phyloP scores from a whole-genome alignment of 2,888 invertebrate species.

The Parascotia fuliginaria region DNA sequence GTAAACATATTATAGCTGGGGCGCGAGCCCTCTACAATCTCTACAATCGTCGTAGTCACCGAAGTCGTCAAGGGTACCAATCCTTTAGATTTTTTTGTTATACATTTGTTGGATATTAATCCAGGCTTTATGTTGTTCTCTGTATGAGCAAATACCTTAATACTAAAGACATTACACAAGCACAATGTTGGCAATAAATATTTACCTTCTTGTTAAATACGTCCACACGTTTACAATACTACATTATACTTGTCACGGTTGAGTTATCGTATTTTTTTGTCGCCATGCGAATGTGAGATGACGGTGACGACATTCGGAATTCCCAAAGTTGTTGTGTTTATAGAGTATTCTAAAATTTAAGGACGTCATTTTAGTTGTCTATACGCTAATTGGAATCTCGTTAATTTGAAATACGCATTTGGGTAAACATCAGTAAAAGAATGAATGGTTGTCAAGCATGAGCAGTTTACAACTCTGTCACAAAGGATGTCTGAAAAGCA shows the following conservation, averaged over 20 bases:
- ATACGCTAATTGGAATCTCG: constrained; percentile 4
- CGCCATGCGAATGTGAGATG: constrained; percentile 26
- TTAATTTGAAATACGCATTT: constrained; percentile 20
- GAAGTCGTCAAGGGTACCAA: too few species aligned
- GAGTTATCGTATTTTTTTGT: constrained; percentile 35
- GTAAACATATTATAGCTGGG: too few species aligned
- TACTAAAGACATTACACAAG: too few species aligned
- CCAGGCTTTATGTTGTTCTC: too few species aligned
- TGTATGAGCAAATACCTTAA: too few species aligned
- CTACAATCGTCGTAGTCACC: too few species aligned
- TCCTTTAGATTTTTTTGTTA: too few species aligned
- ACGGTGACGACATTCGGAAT: constrained; percentile 48
- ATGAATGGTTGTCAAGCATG: not conserved
- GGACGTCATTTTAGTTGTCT: not conserved
- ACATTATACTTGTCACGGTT: constrained; percentile 13
- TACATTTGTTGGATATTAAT: too few species aligned
- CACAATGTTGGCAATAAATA: not conserved
- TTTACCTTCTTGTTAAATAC: not conserved
- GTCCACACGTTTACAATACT: not conserved
- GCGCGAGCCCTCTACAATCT: too few species aligned
- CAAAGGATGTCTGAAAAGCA: too few species aligned
- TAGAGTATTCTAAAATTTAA: constrained; percentile 21
- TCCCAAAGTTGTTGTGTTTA: constrained; percentile 31
- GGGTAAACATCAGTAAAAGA: not conserved
- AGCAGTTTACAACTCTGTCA: too few species aligned